Conservation (phyloP, 2,113 vertebrate species). For the Centropristis striata region DNA sequence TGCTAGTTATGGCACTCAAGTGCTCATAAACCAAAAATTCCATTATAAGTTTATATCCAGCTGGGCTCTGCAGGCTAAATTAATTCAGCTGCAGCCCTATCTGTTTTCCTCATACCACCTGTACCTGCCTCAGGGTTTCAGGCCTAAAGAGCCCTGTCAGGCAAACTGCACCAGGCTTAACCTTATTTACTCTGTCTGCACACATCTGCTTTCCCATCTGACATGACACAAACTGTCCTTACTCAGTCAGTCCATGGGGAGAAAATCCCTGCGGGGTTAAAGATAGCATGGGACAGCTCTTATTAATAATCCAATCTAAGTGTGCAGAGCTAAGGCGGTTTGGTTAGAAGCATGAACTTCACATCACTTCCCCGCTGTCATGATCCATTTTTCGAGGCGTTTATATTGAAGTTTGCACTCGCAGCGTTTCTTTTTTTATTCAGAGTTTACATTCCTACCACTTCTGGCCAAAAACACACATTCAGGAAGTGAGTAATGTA, state of each 20-base stretch:
- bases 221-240: constrained; percentile 25
- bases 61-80: constrained; percentile 37
- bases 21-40: constrained; percentile 44
- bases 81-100: constrained; percentile 44
- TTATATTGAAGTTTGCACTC: constrained; percentile 22
- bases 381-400: constrained; percentile 20
- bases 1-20: constrained; percentile 32
- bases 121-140: constrained; percentile 40
- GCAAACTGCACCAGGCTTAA: constrained; percentile 30
- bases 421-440: constrained; percentile 25
- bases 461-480: constrained; percentile 35
- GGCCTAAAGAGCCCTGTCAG: constrained; percentile 39
- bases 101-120: constrained; percentile 50
- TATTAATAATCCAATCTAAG: constrained; percentile 38
- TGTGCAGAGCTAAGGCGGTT: constrained; percentile 26
- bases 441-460: constrained; percentile 35
- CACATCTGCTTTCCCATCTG: constrained; percentile 30
- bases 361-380: background rate
- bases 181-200: constrained; percentile 53
- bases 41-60: constrained; percentile 40
- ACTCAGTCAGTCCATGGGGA: background rate
- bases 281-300: constrained; percentile 38
- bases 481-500: constrained; percentile 51
- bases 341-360: constrained; percentile 27
- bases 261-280: constrained; percentile 28